Evolutionary conservation across 1,140 invertebrate genomes (phyloP), one percentile per base, ranked within the genome.

Genomic region (Ganaspis sp.): DNA sequence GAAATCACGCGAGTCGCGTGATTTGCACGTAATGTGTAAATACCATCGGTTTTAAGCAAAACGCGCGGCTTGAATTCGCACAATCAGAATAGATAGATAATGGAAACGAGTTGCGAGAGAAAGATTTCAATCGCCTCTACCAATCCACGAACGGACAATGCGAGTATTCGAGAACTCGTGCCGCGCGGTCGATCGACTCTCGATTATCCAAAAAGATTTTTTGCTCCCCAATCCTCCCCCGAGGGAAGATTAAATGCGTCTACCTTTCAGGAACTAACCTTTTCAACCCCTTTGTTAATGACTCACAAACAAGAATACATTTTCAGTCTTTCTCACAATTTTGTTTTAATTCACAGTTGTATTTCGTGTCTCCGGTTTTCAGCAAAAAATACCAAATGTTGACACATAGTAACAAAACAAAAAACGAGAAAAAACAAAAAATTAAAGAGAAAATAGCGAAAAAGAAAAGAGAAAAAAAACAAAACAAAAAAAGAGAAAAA

Each of bases 121-220:
- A 86, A 86, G 85, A 87, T 87, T 87, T 87, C 84, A 86, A 86
- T 87, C 86, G 85, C 80, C 79, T 85, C 80, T 84, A 86, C 84
- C 85, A 85, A 86, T 87, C 86, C 78, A 74, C 72, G 69, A 72
- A 83, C 77, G 80, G 84, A 87, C 85, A 86, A 86, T 86, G 81
- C 81, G 45, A 75, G 76, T 81, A 73, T 82, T 86, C 83, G 85
- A 83, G 84, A 83, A 84, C 83, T 81, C 79, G 81, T 79, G 76
- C n/a, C n/a, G 81, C 81, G 81, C 84, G 83, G 83, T 87, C 84
- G 86, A 87, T 87, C 85, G 85, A 76, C 83, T 86, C 82, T 87
- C 84, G 84, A 87, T 87, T 86, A 86, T 86, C 82, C 83, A 82
- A 83, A 86, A 64, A 82, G 83, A 83, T 84, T 85, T 86, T 84